Evolutionary conservation across 2,797 vertebrate species (phyloP).

Genomic region (Rhincodon typus): DNA sequence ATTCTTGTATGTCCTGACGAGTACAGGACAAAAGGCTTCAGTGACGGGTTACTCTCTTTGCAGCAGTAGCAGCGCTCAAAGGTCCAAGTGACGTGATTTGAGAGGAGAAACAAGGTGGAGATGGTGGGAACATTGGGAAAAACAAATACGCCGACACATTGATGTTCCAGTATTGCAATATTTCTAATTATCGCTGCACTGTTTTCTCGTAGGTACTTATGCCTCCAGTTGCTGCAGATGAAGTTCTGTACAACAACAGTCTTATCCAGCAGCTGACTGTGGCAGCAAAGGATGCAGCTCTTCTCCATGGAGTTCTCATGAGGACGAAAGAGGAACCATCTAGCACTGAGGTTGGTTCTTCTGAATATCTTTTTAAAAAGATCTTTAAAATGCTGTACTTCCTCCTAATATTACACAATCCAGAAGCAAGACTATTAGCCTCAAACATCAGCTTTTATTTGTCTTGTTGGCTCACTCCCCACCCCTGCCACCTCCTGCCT

Average conservation of each 20-base stretch:
- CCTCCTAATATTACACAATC: too few relatives aligned
- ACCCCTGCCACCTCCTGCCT: too few relatives aligned
- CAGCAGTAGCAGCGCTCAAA: too few relatives aligned
- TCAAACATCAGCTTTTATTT: conserved; percentile 40
- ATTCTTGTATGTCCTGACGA: too few relatives aligned
- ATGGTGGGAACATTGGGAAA: background rate
- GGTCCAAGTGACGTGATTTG: background rate
- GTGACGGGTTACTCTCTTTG: too few relatives aligned
- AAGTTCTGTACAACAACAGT: conserved; percentile 46
- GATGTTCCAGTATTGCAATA: background rate
- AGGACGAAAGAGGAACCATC: conserved; percentile 68
- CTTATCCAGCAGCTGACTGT: conserved; percentile 59
- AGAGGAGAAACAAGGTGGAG: background rate
- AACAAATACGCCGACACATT: too few relatives aligned
- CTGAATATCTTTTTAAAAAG: background rate
- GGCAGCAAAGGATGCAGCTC: conserved; percentile 72
- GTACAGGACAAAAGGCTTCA: too few relatives aligned
- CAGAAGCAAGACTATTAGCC: background rate
- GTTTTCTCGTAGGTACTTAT: background rate
- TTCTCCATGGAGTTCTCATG: conserved; percentile 77
- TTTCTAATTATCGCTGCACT: background rate
- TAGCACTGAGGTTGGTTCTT: conserved; percentile 67
- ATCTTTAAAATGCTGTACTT: background rate
- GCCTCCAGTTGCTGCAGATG: conserved; percentile 34
- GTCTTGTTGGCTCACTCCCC: conserved; percentile 38